Percentiles rank a stretch among this genome's conserved stretches.
phyloP scores from a whole-genome alignment of 2,113 vertebrate species.

The Paramormyrops kingsleyae region DNA sequence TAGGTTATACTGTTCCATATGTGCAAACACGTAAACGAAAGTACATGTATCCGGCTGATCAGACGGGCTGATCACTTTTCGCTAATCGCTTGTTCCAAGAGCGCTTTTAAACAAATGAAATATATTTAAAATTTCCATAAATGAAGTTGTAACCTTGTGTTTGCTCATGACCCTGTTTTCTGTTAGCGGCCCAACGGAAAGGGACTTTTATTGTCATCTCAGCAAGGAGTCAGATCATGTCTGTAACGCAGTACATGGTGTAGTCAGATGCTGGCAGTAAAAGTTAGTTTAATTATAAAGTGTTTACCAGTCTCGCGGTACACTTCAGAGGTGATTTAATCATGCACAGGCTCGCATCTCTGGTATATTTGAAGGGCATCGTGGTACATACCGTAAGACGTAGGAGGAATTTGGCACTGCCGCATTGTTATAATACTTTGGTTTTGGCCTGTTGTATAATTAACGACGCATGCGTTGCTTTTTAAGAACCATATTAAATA shows the following conservation, averaged over 20 bases:
- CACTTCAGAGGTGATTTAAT: not conserved
- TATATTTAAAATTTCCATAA: not conserved
- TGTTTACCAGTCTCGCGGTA: not conserved
- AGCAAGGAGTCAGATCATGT: not conserved
- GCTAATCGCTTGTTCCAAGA: not conserved
- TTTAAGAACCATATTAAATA: not conserved
- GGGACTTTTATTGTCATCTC: not conserved
- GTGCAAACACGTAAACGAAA: not conserved
- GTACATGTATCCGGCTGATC: not conserved
- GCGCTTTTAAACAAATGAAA: not conserved
- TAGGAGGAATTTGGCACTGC: not conserved
- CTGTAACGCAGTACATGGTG: not conserved
- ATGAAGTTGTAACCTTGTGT: not conserved
- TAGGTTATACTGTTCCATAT: not conserved
- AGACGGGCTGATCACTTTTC: not conserved
- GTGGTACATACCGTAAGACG: not conserved
- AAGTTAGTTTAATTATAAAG: not conserved
- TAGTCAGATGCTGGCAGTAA: not conserved
- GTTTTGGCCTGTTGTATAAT: not conserved
- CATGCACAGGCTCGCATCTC: not conserved
- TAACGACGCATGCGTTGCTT: not conserved
- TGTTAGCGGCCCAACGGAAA: not conserved
- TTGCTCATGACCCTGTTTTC: not conserved
- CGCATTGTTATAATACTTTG: not conserved
- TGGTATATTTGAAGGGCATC: not conserved